Conservation (phyloP, 2,888 invertebrate species). For the Thecophora atra region DNA sequence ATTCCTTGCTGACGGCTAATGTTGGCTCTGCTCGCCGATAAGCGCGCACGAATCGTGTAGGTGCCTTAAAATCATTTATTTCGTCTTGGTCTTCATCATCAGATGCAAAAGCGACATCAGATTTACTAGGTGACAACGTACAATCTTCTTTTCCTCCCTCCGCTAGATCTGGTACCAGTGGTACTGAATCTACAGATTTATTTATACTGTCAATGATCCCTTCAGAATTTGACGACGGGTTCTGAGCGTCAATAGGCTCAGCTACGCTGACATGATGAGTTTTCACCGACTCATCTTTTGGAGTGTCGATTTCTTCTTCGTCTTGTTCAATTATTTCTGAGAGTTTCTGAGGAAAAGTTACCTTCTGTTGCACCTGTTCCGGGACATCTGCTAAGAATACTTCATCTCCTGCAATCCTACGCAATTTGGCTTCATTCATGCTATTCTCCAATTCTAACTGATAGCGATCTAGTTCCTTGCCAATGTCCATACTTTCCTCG, state of each 20-base stretch:
- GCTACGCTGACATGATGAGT: not conserved
- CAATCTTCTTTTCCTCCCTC: not conserved
- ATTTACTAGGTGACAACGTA: not conserved
- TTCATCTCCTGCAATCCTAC: constrained; percentile 48
- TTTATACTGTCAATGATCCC: not conserved
- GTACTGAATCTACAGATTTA: not conserved
- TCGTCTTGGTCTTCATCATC: constrained; percentile 49
- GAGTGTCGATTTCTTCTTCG: constrained; percentile 42
- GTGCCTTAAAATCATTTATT: constrained; percentile 57
- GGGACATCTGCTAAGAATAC: constrained; percentile 22
- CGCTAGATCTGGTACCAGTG: not conserved
- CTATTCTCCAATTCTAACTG: constrained; percentile 66
- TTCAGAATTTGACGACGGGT: not conserved
- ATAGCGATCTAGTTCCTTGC: constrained; percentile 64
- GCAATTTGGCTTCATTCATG: constrained; percentile 65
- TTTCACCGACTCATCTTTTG: not conserved
- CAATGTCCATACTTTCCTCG: constrained; percentile 64
- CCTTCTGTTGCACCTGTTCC: constrained; percentile 43
- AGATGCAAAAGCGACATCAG: constrained; percentile 51
- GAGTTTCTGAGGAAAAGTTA: constrained; percentile 49
- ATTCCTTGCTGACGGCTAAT: constrained; percentile 50
- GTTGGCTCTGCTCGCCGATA: constrained; percentile 53
- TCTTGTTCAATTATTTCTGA: constrained; percentile 50
- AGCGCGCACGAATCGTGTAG: constrained; percentile 61
- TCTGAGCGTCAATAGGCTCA: not conserved